Evolutionary conservation across 2,888 invertebrate genomes (phyloP), one percentile per base, ranked within the genome.

Genomic region (Polydrusus tereticollis): DNA sequence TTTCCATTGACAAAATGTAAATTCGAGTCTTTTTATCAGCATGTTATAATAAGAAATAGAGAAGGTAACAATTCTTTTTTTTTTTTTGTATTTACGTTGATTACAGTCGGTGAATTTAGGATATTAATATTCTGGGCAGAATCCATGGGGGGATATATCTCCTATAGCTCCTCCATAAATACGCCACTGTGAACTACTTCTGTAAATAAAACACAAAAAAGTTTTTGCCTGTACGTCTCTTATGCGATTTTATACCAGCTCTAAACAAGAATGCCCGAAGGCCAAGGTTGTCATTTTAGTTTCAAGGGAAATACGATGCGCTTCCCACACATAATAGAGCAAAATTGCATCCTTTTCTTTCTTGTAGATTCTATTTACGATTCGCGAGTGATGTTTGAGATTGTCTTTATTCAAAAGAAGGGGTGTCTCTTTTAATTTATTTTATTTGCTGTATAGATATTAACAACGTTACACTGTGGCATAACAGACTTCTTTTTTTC

Each of bases 261-360:
- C 36, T 7, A 38, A n/a, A 14, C n/a, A 43, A 16, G 16, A 43
- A 14, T n/a, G 26, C 26, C 50, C 26, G n/a, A 26, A 50, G 50
- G 50, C 50, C 50, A 50, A 50, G 50, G 50, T 50, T 50, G 50
- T 50, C 50, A 50, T 50, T 50, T 50, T 50, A 50, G n/a, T 50
- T 50, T 50, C 26, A 26, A 50, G 26, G 26, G 8, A 50, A 50
- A 20, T 45, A 20, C 2, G 21, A 14, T 16, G 18, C 50, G 23
- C 21, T 20, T 47, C 12, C 20, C 10, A 21, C 26, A 23, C 26
- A 26, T 23, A 50, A 50, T 50, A n/a, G 26, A 6, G 26, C 50
- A 23, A 26, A 50, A 50, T 50, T 26, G 26, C 26, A 50, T 50
- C 50, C 50, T 26, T 50, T 26, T 50, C 50, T 50, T 50, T 50